phyloP scores from a whole-genome alignment of 2,113 vertebrate species.

The Donacobius atricapilla region DNA sequence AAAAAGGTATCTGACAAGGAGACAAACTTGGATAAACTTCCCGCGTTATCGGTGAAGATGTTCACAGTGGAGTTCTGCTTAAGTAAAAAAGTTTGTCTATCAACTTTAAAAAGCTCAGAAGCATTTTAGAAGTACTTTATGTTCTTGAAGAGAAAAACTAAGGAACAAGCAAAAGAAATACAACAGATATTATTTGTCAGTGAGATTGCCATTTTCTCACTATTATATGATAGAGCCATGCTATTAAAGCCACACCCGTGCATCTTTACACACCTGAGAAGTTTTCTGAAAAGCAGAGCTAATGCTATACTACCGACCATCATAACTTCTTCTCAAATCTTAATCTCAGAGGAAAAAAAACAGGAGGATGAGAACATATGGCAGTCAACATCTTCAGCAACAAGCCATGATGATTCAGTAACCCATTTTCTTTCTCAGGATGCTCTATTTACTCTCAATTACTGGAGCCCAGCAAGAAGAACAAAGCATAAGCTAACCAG shows the following conservation, averaged over 20 bases:
- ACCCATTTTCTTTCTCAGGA: not conserved
- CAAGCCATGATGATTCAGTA: not conserved
- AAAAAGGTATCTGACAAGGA: not conserved
- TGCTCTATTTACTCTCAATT: not conserved
- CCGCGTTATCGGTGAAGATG: not conserved
- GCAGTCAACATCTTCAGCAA: not conserved
- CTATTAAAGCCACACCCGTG: not conserved
- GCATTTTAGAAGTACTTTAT: not conserved
- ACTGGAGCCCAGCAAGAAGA: not conserved
- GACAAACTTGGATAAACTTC: not conserved
- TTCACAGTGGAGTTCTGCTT: not conserved
- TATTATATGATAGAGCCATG: not conserved
- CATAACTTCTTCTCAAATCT: not conserved
- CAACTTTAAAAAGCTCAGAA: not conserved
- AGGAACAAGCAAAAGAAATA: not conserved
- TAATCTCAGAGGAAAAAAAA: not conserved
- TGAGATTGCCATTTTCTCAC: not conserved
- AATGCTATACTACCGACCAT: not conserved
- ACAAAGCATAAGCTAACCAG: not conserved
- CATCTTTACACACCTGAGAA: not conserved
- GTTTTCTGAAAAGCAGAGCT: not conserved
- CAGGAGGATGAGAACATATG: not conserved
- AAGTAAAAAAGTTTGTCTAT: not conserved
- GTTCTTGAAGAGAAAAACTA: not conserved
- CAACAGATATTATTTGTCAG: not conserved